These are phyloP conservation scores for Polydrusus pterygomalis DNA, from an alignment of 2,888 invertebrate genomes.

Conservation along the genomic window DNA sequence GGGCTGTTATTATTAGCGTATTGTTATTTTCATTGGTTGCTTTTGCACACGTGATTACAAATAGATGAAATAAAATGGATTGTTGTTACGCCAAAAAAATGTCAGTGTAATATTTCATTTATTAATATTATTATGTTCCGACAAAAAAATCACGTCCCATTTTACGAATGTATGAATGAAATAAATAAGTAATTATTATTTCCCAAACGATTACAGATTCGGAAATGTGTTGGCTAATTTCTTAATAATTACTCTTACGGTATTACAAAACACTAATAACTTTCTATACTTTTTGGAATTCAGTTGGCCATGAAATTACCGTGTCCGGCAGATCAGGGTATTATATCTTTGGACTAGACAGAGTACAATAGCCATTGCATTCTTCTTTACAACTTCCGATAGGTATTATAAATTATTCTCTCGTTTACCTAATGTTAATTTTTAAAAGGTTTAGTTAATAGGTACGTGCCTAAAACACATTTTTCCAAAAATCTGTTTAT, in stretches of 20 bases:
- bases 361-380: constrained; percentile 1
- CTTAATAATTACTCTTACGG: constrained; percentile 14
- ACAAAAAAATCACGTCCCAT: background rate
- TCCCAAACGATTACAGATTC: constrained; percentile 7
- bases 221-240: constrained; percentile 8
- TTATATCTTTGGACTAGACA: constrained; percentile 17
- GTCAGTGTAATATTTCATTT: too few species aligned
- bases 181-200: background rate
- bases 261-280: constrained; percentile 24
- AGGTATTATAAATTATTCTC: constrained; percentile 11
- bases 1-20: too few species aligned
- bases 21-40: too few species aligned
- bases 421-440: background rate
- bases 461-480: too few species aligned
- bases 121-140: too few species aligned
- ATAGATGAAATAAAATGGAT: too few species aligned
- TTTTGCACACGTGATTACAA: too few species aligned
- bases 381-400: constrained; percentile 17
- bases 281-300: constrained; percentile 32
- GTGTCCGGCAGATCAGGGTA: constrained; percentile 2
- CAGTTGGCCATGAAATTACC: constrained; percentile 24
- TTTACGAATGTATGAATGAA: constrained; percentile 13
- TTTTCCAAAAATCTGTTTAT: too few species aligned
- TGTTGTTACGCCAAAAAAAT: too few species aligned
- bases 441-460: too few species aligned